A percentile compares a stretch with the other conserved stretches of the same genome.
Evolutionary conservation across 2,113 vertebrate species (phyloP).

Genomic region (Xerus inauris): DNA sequence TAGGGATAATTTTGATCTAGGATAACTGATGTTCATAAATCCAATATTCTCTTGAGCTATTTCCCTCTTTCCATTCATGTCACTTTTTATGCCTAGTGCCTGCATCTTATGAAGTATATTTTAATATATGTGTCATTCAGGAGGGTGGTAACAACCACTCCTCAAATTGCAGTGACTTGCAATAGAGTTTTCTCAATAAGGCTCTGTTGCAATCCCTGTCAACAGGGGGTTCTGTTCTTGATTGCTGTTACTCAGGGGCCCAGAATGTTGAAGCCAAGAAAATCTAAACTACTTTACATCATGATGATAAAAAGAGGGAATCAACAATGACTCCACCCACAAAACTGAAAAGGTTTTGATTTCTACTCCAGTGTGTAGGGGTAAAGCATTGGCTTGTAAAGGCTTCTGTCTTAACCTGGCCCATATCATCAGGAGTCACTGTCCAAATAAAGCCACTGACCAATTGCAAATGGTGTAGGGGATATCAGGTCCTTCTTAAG

Average conservation of each 20-base stretch:
- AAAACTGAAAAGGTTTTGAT: background rate
- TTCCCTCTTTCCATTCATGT: background rate
- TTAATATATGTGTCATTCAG: background rate
- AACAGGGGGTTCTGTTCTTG: background rate
- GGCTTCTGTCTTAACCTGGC: background rate
- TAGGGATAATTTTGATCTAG: background rate
- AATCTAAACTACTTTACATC: background rate
- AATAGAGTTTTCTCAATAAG: background rate
- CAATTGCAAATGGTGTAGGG: background rate
- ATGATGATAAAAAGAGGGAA: background rate
- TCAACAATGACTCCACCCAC: background rate
- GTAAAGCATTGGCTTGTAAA: background rate
- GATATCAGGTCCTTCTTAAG: background rate
- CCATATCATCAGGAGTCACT: background rate
- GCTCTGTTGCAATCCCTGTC: rapidly evolving
- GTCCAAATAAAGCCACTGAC: background rate
- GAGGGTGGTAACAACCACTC: background rate
- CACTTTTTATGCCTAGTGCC: background rate
- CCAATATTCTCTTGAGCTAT: background rate
- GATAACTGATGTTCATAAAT: background rate
- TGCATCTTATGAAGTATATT: background rate
- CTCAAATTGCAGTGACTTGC: background rate
- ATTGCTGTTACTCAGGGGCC: background rate
- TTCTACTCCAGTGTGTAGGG: background rate
- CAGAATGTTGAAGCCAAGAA: background rate